A percentile compares a stretch with the other conserved stretches of the same genome.
Conservation (phyloP, 2,888 invertebrate genomes). For the Busseola fusca region DNA sequence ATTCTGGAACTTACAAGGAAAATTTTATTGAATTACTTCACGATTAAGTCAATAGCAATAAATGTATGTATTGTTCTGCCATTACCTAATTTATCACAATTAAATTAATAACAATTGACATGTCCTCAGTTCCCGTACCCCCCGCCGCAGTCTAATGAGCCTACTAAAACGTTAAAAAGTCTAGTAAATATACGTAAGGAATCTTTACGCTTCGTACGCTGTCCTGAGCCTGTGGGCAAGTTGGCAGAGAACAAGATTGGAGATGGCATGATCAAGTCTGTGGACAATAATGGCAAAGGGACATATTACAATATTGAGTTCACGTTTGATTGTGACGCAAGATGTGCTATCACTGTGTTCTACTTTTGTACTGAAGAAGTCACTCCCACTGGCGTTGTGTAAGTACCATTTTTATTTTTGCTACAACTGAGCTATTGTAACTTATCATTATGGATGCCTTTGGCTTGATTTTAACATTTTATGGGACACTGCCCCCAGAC, state of each 20-base stretch:
- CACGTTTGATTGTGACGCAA: conserved; percentile 98
- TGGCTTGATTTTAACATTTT: neutral
- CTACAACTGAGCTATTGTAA: neutral
- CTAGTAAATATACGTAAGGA: conserved; percentile 99
- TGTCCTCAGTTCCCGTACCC: conserved; percentile 96
- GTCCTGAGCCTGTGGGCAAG: conserved; percentile 90
- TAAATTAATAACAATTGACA: conserved; percentile 48
- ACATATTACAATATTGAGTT: conserved; percentile 98
- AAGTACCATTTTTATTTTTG: conserved; percentile 78
- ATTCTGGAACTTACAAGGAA: conserved; percentile 16
- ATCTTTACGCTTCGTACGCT: conserved; percentile 96
- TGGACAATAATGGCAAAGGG: conserved; percentile 90
- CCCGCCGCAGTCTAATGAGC: conserved; percentile 98
- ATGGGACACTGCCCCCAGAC: rapidly evolving
- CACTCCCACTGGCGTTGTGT: conserved; percentile 95
- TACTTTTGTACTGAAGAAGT: conserved; percentile 98
- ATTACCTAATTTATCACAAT: conserved; percentile 49
- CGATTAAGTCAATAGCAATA: neutral
- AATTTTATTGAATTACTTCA: neutral
- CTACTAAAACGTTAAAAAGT: conserved; percentile 98
- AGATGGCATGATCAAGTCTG: conserved; percentile 88
- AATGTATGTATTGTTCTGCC: conserved; percentile 8
- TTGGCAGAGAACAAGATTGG: conserved; percentile 86
- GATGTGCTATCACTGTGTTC: conserved; percentile 97
- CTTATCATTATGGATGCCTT: neutral